Base-by-base conservation (phyloP, 2,888 invertebrate genomes). In the Leuctra nigra region DNA sequence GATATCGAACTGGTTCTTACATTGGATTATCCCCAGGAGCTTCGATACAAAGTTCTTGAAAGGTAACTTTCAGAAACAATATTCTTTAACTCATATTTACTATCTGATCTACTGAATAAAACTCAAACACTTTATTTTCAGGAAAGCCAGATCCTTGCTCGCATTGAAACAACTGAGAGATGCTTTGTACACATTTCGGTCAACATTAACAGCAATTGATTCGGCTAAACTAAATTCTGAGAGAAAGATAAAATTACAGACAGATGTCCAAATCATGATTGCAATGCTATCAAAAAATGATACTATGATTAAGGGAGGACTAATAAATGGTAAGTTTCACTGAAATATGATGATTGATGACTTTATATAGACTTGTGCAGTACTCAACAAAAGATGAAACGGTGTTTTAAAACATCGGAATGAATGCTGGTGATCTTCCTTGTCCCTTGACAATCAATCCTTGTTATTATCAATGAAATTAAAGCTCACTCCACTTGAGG, bases 21-120 rank as follows among this genome's bases (percentile, higher is more conserved):
- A 9, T 69, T 80, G 3, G 81, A 79, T 9, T 91, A 91, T 67
- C 89, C 91, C 0, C 73, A 76, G 41, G 81, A 87, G 59, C 71
- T 90, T 53, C 69, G 78, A n/a, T 86, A 87, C 69, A 91, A 91
- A 70, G 74, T 90, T 2, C 80, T 80, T 62, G 85, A 90, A 66
- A 77, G 68, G 68, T 67, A 61, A 16, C 13, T 13, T 47, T 29
- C 1, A 33, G n/a, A 24, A 14, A n/a, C n/a, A 61, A 54, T 39
- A 52, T 24, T 50, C 2, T 7, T 3, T 14, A 16, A 13, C 53
- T 24, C 0, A n/a, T n/a, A 1, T 22, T 20, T n/a, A 4, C 6
- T n/a, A 22, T 9, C 14, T 20, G 14, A 4, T 48, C 14, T 24
- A n/a, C n/a, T n/a, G n/a, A n/a, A n/a, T n/a, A n/a, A n/a, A n/a